These are phyloP conservation scores for Anastrepha ludens DNA, from an alignment of 1,140 invertebrate genomes.

Conservation along the genomic window DNA sequence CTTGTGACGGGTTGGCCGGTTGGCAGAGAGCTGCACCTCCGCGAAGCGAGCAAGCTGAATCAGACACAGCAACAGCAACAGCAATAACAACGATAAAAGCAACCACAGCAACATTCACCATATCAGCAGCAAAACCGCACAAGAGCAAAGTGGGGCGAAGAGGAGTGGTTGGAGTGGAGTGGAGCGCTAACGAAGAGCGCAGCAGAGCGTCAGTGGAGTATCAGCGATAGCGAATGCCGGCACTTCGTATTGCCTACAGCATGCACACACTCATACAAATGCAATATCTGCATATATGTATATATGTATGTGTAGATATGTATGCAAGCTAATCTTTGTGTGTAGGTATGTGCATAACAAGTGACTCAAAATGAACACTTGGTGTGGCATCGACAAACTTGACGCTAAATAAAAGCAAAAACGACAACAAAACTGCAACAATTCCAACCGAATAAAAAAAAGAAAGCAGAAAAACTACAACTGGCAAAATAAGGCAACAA, in stretches of 20 bases:
- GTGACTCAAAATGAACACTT: conserved; percentile 50
- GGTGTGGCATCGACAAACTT: conserved; percentile 18
- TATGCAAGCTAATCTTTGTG: not conserved
- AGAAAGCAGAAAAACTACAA: conserved; percentile 7
- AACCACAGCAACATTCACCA: conserved; percentile 38
- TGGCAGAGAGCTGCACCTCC: conserved; percentile 45
- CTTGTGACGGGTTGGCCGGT: conserved; percentile 23
- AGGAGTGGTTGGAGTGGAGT: not conserved
- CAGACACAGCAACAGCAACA: conserved; percentile 18
- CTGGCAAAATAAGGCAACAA: conserved; percentile 7
- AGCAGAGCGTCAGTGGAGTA: conserved; percentile 27
- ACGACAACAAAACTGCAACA: not conserved
- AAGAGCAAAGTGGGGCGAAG: not conserved
- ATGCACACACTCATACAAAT: not conserved
- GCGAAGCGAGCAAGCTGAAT: conserved; percentile 31
- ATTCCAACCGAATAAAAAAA: not conserved
- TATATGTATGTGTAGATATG: not conserved
- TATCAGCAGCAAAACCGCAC: conserved; percentile 43
- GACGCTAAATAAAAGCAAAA: conserved; percentile 23
- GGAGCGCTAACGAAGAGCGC: not conserved
- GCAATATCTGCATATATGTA: not conserved
- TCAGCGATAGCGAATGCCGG: conserved; percentile 43
- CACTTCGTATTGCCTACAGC: not conserved
- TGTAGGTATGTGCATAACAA: not conserved
- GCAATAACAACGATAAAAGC: not conserved